Evolutionary conservation across 2,888 invertebrate species (phyloP).

Genomic region (Napeogenes sylphis): DNA sequence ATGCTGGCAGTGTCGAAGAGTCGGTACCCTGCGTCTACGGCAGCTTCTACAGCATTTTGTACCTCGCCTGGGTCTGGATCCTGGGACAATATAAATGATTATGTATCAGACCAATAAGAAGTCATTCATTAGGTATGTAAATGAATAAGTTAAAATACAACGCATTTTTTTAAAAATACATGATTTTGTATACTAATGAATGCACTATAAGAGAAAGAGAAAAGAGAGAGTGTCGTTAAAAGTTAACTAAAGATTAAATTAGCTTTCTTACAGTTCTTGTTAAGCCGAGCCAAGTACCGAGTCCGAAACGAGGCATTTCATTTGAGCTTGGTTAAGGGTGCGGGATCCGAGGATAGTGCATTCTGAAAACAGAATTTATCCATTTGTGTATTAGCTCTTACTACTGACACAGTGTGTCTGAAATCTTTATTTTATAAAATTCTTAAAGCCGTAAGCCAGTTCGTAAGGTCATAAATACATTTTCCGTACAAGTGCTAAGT

Average conservation of each 20-base stretch:
- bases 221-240: neutral
- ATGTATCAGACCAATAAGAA: neutral
- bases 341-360: constrained; percentile 34
- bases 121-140: neutral
- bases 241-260: neutral
- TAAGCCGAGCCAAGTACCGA: constrained; percentile 79
- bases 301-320: constrained; percentile 79
- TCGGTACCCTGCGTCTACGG: constrained; percentile 80
- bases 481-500: too few species aligned
- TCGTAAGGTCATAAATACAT: too few species aligned
- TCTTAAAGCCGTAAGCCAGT: too few species aligned
- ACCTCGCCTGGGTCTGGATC: constrained; percentile 42
- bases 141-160: too few species aligned
- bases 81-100: constrained; percentile 8
- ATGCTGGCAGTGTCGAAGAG: constrained; percentile 81
- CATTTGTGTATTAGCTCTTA: too few species aligned
- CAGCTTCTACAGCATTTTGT: constrained; percentile 69
- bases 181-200: neutral
- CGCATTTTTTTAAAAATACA: too few species aligned
- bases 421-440: too few species aligned
- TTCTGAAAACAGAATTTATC: constrained; percentile 9
- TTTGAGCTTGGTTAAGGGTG: constrained; percentile 72
- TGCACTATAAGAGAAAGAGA: neutral
- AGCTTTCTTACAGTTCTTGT: constrained; percentile 50
- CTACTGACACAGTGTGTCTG: too few species aligned